Base-by-base conservation (phyloP, 2,888 invertebrate species). In the Chironomus riparius region DNA sequence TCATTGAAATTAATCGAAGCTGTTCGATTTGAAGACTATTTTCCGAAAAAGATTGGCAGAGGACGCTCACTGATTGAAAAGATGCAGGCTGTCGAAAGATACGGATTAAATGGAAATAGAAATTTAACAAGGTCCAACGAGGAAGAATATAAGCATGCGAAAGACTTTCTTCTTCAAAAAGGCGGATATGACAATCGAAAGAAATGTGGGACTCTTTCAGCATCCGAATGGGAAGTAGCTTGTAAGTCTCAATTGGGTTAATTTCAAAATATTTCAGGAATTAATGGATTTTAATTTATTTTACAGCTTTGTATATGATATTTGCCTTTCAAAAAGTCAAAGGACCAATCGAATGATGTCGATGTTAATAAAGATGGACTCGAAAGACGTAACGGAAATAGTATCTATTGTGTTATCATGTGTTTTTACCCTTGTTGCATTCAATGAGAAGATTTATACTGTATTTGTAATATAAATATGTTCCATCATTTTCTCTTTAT, bases 161-260 rank as follows among this genome's bases (percentile, higher is more conserved):
- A 87, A 77, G 84, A 87, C 70, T 89, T 86, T 81, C 84, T 87
- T 80, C 85, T 85, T 79, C 79, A 83, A 78, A 81, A 84, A 77
- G 80, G 83, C 77, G 0, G 80, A 80, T 65, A 80, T 80, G 80
- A 81, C 21, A 82, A 82, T 76, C 82, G 83, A 65, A 81, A 84
- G 69, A 83, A 83, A 68, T 85, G 93, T 79, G 96, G 97, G 12
- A 97, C 97, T 2, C 86, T 97, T 80, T 94, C 95, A 12, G 87
- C 88, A 79, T 88, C 92, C 65, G 97, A 97, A 85, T 97, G 97
- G 97, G 96, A 97, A 85, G 95, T 93, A 77, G 89, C 91, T 78
- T 92, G 95, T 95, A 86, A 90, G 92, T 89, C 18, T 72, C 73
- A 15, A 47, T 50, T 50, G 2, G 50, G 13, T 70, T 76, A 38